A percentile compares a stretch with the other conserved stretches of the same genome.
phyloP scores from a whole-genome alignment of 2,113 vertebrate species.

The Chaenogobius annularis region DNA sequence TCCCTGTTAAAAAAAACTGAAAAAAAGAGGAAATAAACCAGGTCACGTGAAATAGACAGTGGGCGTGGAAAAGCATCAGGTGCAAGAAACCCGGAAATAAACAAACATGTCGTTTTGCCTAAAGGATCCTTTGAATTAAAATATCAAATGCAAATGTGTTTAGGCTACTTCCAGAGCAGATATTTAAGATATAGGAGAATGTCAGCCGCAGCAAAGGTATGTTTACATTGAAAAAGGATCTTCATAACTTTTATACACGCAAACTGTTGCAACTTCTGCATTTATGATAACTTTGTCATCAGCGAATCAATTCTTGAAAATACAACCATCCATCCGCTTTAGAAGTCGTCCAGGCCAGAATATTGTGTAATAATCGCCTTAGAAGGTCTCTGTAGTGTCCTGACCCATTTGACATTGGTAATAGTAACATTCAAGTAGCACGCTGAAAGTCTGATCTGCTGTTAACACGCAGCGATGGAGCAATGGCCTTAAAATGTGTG shows the following conservation, averaged over 20 bases:
- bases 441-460: background rate
- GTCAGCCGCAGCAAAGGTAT: constrained; percentile 53
- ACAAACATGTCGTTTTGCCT: constrained; percentile 36
- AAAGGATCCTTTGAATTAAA: background rate
- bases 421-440: background rate
- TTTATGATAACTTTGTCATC: background rate
- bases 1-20: too few species aligned
- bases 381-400: background rate
- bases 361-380: background rate
- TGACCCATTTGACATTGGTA: background rate
- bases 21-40: too few species aligned
- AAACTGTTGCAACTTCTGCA: background rate
- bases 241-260: background rate
- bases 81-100: constrained; percentile 61
- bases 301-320: background rate
- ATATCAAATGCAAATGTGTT: background rate
- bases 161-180: background rate
- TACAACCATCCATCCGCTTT: background rate
- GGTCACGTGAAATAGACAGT: background rate
- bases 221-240: background rate
- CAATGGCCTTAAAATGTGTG: background rate
- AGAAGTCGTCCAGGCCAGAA: background rate
- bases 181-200: constrained; percentile 28
- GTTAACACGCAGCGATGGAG: background rate
- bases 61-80: background rate